Percentiles rank a stretch among this genome's conserved stretches.
phyloP scores from a whole-genome alignment of 2,888 invertebrate species.

The Stratiomys singularior region DNA sequence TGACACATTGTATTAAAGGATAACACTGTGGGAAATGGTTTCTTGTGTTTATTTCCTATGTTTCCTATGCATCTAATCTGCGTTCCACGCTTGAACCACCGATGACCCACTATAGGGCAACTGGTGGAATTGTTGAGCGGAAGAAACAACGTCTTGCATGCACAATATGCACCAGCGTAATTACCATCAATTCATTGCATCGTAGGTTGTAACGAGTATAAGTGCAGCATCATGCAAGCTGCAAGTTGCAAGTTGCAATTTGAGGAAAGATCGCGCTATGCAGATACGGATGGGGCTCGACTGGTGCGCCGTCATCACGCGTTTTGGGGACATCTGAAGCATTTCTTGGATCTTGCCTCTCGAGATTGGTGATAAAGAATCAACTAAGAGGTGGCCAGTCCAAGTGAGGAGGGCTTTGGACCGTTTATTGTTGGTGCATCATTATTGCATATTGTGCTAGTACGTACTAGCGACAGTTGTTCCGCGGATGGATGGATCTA shows the following conservation, averaged over 20 bases:
- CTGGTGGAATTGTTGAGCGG: conserved; percentile 39
- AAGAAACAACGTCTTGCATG: conserved; percentile 41
- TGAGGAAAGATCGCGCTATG: conserved; percentile 33
- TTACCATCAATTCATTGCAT: conserved; percentile 43
- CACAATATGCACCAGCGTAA: conserved; percentile 40
- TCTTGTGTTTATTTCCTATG: background rate
- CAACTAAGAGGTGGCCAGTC: background rate
- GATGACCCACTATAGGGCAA: conserved; percentile 8
- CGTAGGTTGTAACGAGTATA: conserved; percentile 21
- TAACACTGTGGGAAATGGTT: background rate
- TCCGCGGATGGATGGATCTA: conserved; percentile 1
- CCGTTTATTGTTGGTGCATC: background rate
- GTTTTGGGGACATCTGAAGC: conserved; percentile 29
- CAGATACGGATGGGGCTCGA: conserved; percentile 19
- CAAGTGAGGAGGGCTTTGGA: background rate
- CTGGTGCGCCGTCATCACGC: conserved; percentile 1
- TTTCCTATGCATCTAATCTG: background rate
- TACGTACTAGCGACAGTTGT: conserved; percentile 3
- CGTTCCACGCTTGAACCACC: background rate
- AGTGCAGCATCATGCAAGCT: conserved; percentile 22
- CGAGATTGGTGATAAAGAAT: conserved; percentile 22
- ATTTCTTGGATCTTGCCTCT: conserved; percentile 35
- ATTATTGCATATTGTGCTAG: background rate
- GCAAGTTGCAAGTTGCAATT: conserved; percentile 18
- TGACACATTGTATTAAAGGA: too few species aligned